Percentiles rank a stretch among this genome's conserved stretches.
Evolutionary conservation across 1,140 invertebrate species (phyloP).

Genomic region (Metopolophium dirhodum): DNA sequence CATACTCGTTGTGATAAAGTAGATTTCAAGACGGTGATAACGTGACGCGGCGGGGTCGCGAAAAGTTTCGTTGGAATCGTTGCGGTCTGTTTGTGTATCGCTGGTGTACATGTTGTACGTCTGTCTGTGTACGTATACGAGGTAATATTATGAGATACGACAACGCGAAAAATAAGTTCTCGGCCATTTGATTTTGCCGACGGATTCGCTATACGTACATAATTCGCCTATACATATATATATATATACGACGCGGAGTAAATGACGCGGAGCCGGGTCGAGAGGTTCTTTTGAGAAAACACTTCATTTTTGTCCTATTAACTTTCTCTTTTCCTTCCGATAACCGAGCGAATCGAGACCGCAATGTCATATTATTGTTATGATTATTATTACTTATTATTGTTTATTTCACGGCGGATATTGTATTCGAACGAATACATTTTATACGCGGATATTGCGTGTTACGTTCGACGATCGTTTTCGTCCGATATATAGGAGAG

Average conservation of each 20-base stretch:
- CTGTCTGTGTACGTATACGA: neutral
- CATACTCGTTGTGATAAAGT: neutral
- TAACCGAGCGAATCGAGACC: neutral
- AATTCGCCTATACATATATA: too few relatives aligned
- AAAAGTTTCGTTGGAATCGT: neutral
- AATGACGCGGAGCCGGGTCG: slow-evolving; percentile 16
- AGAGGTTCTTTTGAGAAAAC: slow-evolving; percentile 24
- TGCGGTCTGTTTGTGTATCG: neutral
- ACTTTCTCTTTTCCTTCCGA: slow-evolving; percentile 36
- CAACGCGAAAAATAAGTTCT: slow-evolving; percentile 19
- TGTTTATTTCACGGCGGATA: slow-evolving; percentile 1
- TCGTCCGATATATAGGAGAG: neutral
- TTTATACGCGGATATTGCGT: neutral
- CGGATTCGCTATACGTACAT: neutral
- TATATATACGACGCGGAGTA: neutral
- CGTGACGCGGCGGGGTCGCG: neutral
- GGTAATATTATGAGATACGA: neutral
- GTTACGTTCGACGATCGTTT: neutral
- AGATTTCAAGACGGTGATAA: neutral
- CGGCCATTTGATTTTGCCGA: neutral
- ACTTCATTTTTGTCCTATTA: slow-evolving; percentile 17
- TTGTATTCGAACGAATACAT: neutral
- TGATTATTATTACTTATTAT: neutral
- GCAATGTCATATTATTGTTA: neutral
- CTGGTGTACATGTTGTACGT: neutral